Conservation (phyloP, 1,140 invertebrate species). For the Drosophila sulfurigaster region DNA sequence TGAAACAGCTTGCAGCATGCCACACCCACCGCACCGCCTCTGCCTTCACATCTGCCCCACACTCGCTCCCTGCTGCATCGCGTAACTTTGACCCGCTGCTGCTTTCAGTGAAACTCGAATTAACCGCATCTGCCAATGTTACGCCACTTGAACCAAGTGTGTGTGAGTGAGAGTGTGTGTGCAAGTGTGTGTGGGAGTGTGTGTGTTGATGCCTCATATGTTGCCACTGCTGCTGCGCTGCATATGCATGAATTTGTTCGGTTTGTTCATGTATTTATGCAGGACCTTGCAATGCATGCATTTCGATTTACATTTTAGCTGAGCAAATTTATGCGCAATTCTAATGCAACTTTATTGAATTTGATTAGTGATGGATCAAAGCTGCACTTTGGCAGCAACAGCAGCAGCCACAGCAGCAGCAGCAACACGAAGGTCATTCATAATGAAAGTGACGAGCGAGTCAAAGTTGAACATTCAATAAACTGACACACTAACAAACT, state of each 20-base stretch:
- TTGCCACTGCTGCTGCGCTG: conserved; percentile 7
- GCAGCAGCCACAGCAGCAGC: neutral
- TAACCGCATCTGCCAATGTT: conserved; percentile 53
- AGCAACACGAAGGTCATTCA: conserved; percentile 32
- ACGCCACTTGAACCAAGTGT: conserved; percentile 42
- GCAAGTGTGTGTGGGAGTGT: conserved; percentile 12
- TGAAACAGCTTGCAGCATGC: conserved; percentile 3
- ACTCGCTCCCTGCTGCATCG: neutral
- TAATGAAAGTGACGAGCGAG: conserved; percentile 34
- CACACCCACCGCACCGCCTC: neutral
- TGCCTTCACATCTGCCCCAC: neutral
- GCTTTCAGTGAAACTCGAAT: conserved; percentile 31
- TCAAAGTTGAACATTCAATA: conserved; percentile 4
- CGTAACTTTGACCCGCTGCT: conserved; percentile 5
- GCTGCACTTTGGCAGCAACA: conserved; percentile 13
- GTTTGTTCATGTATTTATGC: conserved; percentile 47
- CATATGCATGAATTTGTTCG: conserved; percentile 53
- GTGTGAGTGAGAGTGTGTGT: neutral
- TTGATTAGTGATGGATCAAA: conserved; percentile 47
- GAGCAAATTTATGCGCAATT: conserved; percentile 50
- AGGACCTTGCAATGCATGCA: conserved; percentile 48
- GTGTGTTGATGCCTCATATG: conserved; percentile 18
- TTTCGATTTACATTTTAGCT: conserved; percentile 47
- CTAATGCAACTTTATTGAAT: conserved; percentile 55
- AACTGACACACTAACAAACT: neutral